Conservation (phyloP, 2,797 vertebrate genomes). For the Graptemys geographica region DNA sequence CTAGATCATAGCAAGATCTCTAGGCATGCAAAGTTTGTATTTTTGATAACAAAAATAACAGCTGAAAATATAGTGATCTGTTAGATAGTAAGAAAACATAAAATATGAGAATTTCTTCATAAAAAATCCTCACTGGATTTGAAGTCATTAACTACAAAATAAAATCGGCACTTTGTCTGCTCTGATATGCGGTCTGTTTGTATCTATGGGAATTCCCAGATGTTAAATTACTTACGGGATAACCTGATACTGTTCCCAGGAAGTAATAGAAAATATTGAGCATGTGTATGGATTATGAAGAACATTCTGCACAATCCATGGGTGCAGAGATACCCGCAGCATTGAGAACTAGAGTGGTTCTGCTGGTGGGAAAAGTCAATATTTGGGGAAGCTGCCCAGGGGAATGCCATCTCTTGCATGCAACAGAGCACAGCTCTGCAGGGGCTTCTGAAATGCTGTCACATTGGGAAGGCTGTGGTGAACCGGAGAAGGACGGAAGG, state of each 20-base stretch:
- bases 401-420: neutral
- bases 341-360: neutral
- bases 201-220: slow-evolving; percentile 33
- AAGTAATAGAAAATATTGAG: neutral
- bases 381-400: neutral
- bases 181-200: neutral
- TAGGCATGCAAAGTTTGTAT: neutral
- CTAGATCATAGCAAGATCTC: neutral
- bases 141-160: slow-evolving; percentile 51
- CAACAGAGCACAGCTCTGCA: neutral
- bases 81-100: slow-evolving; percentile 31
- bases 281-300: neutral
- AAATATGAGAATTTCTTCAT: slow-evolving; percentile 40
- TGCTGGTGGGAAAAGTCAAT: neutral
- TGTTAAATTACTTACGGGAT: slow-evolving; percentile 36
- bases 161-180: slow-evolving; percentile 49
- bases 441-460: neutral
- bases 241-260: neutral
- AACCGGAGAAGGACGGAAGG: neutral
- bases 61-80: slow-evolving; percentile 30
- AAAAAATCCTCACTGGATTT: slow-evolving; percentile 54
- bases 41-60: slow-evolving; percentile 64
- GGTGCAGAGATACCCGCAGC: neutral
- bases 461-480: neutral
- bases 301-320: neutral